These are phyloP conservation scores for Virgularia gustaviana DNA, from an alignment of 92 coral and sea anemone species.

Conservation along the genomic window DNA sequence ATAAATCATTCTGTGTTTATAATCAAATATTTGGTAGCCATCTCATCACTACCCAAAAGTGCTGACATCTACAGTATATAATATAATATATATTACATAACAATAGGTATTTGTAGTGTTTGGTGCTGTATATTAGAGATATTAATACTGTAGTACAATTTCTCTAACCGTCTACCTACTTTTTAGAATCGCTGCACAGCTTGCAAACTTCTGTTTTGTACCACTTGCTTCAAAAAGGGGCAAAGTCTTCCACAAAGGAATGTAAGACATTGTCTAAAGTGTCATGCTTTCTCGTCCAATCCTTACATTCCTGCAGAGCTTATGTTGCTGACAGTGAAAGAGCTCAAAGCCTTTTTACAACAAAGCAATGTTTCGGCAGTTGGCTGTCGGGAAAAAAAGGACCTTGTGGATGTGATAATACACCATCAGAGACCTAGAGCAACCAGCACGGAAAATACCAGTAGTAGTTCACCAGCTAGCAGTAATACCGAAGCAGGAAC, in stretches of 20 bases:
- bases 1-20: too few relatives aligned
- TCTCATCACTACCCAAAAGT: background rate
- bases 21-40: too few relatives aligned
- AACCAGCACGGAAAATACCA: too few relatives aligned
- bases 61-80: background rate
- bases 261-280: conserved; percentile 65
- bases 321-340: conserved; percentile 64
- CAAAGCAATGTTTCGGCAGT: conserved; percentile 56
- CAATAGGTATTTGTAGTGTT: background rate
- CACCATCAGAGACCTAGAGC: conserved; percentile 47
- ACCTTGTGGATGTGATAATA: conserved; percentile 73
- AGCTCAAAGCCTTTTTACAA: conserved; percentile 71
- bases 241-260: conserved; percentile 51
- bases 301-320: conserved; percentile 62
- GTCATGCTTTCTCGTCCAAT: conserved; percentile 74
- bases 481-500: background rate
- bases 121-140: background rate
- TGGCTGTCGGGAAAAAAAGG: conserved; percentile 83
- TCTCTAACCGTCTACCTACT: background rate
- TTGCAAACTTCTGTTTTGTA: conserved; percentile 68
- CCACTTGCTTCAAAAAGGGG: conserved; percentile 71
- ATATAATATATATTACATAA: background rate
- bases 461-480: too few relatives aligned
- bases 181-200: conserved; percentile 67
- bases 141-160: too few relatives aligned